Evolutionary conservation across 2,113 vertebrate genomes (phyloP), one percentile per base, ranked within the genome.

Genomic region (Haplotaxodon microlepis): DNA sequence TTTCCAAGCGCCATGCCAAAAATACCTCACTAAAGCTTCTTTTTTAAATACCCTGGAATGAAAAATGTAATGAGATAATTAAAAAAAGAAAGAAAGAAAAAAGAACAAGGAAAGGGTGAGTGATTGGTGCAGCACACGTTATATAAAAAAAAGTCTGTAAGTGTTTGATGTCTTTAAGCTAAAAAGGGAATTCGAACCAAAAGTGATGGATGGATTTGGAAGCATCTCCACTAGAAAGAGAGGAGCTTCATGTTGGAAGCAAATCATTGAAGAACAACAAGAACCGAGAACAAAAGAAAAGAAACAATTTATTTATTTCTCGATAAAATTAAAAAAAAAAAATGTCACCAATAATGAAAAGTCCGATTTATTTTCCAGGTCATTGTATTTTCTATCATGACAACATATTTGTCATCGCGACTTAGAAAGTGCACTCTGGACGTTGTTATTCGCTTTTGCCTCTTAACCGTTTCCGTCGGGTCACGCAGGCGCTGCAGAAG

Each of bases 1-100:
- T 88, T 88, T 78, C 63, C 42, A 78, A 50, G 88, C 45, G 17
- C 45, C 88, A 92, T 88, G 82, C 45, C 82, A 71, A 4, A 76
- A 81, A 86, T 69, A 92, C 88, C 79, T 89, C 57, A 87, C 54
- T 63, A 16, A 63, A 54, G 8, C 76, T 31, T 79, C 24, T 36
- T 51, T 54, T 47, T 6, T 2, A 51, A 61, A 56, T 76, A 34
- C 45, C 82, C 90, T 90, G 86, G 78, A 93, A 91, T 16, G 53
- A 45, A 88, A 90, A 89, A 88, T 50, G 51, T 38, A 21, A 36
- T 59, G 14, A 82, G 89, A 89, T 11, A 61, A 73, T 34, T 24
- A 61, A 81, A 47, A 40, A 16, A 8, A 82, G 36, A 85, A 47
- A 5, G 8, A 57, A 76, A 79, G 14, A 61, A 59, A 31, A 63